Base-by-base conservation (phyloP, 2,888 invertebrate genomes). In the Trachelus stipa region DNA sequence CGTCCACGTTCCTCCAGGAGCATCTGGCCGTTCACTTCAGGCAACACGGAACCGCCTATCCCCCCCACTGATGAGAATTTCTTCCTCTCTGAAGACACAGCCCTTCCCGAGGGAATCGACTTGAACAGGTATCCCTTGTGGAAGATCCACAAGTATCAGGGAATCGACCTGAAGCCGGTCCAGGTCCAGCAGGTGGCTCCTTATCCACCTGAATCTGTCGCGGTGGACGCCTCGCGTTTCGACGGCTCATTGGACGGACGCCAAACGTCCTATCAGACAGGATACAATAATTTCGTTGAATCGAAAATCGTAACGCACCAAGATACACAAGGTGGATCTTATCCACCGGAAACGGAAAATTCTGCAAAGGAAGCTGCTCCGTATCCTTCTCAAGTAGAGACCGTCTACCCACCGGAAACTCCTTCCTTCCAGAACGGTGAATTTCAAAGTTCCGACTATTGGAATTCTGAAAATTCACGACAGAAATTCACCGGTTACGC, bases 111-210 rank as follows among this genome's bases (percentile, higher is more conserved):
- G 23, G 76, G 34, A 9, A 74, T 85, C 15, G 79, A 80, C 68
- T 73, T 84, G n/a, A 81, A 79, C 69, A 80, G 81, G 37, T 78
- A 83, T 35, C 84, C 81, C 12, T 71, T 86, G 34, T 85, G 85
- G 85, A 84, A 81, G 77, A 74, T 85, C 1, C 84, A 83, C 81
- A 84, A 82, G 76, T 84, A 84, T 76, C 77, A 81, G 34, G 82
- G 83, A 4, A 81, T 85, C 77, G 83, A 85, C 34, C 31, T 82
- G 11, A 80, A 82, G 11, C 83, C 85, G 11, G 80, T 84, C 9
- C 69, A 80, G n/a, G 56, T 83, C 11, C 76, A 76, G 23, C 73
- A 75, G 31, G 69, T 31, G 33, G 76, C 56, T 30, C 33, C 56
- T 11, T 76, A 76, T 69, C 79, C 73, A 23, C 76, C 76, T 6